Evolutionary conservation across 2,113 vertebrate genomes (phyloP), one percentile per base, ranked within the genome.

Genomic region (Pongo abelii): DNA sequence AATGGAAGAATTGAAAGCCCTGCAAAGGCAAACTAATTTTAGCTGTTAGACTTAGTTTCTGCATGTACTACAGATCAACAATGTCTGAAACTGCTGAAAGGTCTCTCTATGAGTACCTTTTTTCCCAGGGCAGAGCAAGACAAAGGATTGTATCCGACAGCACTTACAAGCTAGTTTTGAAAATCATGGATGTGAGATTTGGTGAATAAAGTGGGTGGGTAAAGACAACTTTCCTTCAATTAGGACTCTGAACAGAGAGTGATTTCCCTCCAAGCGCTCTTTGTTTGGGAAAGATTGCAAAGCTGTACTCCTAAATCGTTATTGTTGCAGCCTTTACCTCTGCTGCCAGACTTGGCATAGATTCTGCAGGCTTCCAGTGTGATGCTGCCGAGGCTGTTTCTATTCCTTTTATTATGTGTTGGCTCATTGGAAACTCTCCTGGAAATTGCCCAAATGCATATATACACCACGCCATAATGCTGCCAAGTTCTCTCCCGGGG

Each of bases 181-280:
- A 86, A 89, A 40, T 77, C 90, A 70, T 27, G 43, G 59, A 14
- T 43, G 4, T 93, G 75, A 67, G 35, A 79, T 48, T 79, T 52
- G 27, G 46, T 89, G 86, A 97, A 94, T 72, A 64, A 59, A 91
- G 69, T 86, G 83, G 85, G 93, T 84, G 92, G 91, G 88, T 35
- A 90, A 70, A 91, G 64, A 97, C 92, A 97, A 81, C 70, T 81
- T 83, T 83, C 85, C 46, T 86, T 94, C 72, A 86, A 83, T 91
- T 16, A 14, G 59, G 46, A 59, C 67, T 86, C 64, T 52, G 43
- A 32, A 46, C 46, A 87, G 91, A 91, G 79, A 87, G 5, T 84
- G 70, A 92, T 70, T 90, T 94, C 55, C 50, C 30, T 89, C 75
- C 52, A 84, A 94, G 77, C 52, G 46, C 22, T 79, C 59, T 93